phyloP scores from a whole-genome alignment of 2,888 invertebrate species.

The Danaus chrysippus region DNA sequence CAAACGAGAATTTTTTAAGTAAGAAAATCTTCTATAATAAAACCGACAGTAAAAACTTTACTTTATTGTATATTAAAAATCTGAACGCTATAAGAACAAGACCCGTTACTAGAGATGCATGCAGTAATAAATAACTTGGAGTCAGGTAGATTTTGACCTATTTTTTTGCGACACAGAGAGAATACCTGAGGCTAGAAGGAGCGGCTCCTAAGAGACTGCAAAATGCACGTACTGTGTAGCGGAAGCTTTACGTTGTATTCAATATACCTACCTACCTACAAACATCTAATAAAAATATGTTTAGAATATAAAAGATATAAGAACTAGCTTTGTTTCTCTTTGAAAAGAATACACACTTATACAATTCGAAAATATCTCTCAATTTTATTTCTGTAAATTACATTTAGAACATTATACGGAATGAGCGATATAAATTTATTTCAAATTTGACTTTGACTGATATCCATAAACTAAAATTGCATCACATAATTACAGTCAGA shows the following conservation, averaged over 20 bases:
- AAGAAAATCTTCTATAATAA: not conserved
- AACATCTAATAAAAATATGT: constrained; percentile 7
- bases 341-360: too few relatives aligned
- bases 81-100: constrained; percentile 1
- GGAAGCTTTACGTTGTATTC: constrained; percentile 26
- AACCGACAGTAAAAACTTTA: not conserved
- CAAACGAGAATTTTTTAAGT: not conserved
- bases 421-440: too few relatives aligned
- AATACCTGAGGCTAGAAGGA: constrained; percentile 14
- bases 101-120: constrained; percentile 13
- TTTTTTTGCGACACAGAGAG: constrained; percentile 26
- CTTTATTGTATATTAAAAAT: not conserved
- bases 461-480: too few relatives aligned
- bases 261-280: constrained; percentile 20
- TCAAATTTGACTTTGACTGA: too few relatives aligned
- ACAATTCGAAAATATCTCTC: too few relatives aligned
- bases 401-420: too few relatives aligned
- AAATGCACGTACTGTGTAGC: constrained; percentile 21
- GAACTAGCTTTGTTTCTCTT: too few relatives aligned
- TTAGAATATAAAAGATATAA: too few relatives aligned
- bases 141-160: constrained; percentile 29
- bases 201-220: constrained; percentile 19
- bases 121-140: constrained; percentile 28
- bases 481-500: too few relatives aligned
- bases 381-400: too few relatives aligned